Evolutionary conservation across 1,140 invertebrate species (phyloP), one percentile per base, ranked within the genome.

Genomic region (Drusus annulatus): DNA sequence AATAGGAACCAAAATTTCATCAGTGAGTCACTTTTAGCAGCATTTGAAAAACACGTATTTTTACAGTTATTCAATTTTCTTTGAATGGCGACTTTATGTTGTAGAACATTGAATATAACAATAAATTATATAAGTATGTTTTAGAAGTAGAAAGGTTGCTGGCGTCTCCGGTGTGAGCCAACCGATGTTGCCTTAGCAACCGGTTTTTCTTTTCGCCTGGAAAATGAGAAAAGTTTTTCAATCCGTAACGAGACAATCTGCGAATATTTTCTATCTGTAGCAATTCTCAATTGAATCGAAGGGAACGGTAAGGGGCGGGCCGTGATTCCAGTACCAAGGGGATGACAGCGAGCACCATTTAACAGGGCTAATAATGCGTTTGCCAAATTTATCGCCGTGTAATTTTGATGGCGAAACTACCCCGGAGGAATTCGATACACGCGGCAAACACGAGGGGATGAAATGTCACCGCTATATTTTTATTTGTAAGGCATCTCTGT

Each of bases 311-410:
- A 56, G 54, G 25, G 28, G 71, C 36, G 54, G 54, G 25, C 19
- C 52, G 71, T 75, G 71, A 75, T 75, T 75, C 60, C 13, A n/a
- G 52, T n/a, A 75, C 17, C 54, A 36, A 60, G 52, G 23, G 15
- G 45, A 71, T 58, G 21, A 21, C 69, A 25, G 45, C 23, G 3
- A 15, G 71, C 54, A 54, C 52, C 52, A 75, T 75, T 75, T 56
- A 58, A 56, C 71, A 58, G 52, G 71, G 52, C 71, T 75, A 75
- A 75, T 75, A 75, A 75, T 56, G 54, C 52, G 52, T 31, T 58
- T 10, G 71, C 23, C 13, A 60, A 75, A 75, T 75, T 75, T 75
- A 75, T 75, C n/a, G 52, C 71, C 71, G 71, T 58, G 71, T 75
- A 58, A 75, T 75, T 75, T 31, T 58, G 52, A 36, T 45, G 71